These are phyloP conservation scores for Lophotriccus pileatus DNA, from an alignment of 2,797 vertebrate genomes.

Conservation along the genomic window DNA sequence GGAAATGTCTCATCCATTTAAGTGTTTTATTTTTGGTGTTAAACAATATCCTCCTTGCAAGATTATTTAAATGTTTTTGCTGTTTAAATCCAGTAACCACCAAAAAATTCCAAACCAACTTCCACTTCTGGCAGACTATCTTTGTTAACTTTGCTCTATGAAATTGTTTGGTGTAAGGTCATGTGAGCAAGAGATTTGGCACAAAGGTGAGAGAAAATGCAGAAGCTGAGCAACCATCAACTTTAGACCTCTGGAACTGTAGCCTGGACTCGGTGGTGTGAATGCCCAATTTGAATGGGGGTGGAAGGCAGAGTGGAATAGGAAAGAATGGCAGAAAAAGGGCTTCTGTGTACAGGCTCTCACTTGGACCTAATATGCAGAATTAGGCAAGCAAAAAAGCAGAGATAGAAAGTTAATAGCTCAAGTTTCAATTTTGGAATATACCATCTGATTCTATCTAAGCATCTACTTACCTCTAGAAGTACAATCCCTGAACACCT, in stretches of 20 bases:
- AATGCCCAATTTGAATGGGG: neutral
- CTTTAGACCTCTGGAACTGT: neutral
- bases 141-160: neutral
- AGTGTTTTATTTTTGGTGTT: neutral
- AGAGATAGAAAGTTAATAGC: neutral
- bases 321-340: neutral
- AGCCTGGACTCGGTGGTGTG: neutral
- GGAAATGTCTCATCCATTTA: neutral
- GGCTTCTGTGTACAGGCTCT: neutral
- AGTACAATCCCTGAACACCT: neutral
- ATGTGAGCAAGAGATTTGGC: neutral
- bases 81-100: neutral
- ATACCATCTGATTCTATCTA: neutral
- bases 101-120: neutral
- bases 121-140: neutral
- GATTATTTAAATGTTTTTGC: neutral
- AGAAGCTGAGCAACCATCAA: neutral
- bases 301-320: neutral
- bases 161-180: neutral
- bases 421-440: neutral
- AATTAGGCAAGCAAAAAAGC: rapidly evolving
- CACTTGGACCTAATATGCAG: neutral
- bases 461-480: neutral
- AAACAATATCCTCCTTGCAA: neutral
- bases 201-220: neutral